Evolutionary conservation across 2,113 vertebrate genomes (phyloP).

Genomic region (Pyrgilauda ruficollis): DNA sequence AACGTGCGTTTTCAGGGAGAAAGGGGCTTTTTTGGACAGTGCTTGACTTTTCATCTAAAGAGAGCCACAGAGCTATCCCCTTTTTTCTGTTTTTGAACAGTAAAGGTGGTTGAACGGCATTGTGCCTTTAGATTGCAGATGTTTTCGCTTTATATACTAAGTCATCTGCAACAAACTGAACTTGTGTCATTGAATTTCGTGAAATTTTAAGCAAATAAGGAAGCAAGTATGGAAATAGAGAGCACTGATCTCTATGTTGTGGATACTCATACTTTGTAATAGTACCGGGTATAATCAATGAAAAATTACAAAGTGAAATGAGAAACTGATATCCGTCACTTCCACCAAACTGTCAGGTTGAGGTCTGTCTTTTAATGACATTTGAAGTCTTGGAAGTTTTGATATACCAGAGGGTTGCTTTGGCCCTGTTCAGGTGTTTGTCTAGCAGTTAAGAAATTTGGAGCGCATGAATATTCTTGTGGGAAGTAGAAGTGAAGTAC

Average conservation of each 20-base stretch:
- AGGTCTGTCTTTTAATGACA: not conserved
- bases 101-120: not conserved
- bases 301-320: not conserved
- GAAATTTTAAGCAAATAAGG: not conserved
- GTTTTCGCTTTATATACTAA: not conserved
- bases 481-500: not conserved
- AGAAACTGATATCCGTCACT: not conserved
- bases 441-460: not conserved
- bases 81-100: not conserved
- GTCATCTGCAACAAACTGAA: not conserved
- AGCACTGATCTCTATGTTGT: fast-evolving
- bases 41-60: not conserved
- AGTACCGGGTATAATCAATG: not conserved
- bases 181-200: not conserved
- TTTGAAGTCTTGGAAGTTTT: not conserved
- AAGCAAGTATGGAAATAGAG: not conserved
- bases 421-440: not conserved
- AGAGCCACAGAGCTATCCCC: fast-evolving
- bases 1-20: not conserved
- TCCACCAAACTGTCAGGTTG: not conserved
- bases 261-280: not conserved
- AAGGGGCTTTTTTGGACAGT: not conserved
- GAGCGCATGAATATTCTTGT: not conserved
- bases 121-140: not conserved
- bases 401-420: not conserved